These are phyloP conservation scores for Synanthedon formicaeformis DNA, from an alignment of 2,888 invertebrate species.

Conservation along the genomic window DNA sequence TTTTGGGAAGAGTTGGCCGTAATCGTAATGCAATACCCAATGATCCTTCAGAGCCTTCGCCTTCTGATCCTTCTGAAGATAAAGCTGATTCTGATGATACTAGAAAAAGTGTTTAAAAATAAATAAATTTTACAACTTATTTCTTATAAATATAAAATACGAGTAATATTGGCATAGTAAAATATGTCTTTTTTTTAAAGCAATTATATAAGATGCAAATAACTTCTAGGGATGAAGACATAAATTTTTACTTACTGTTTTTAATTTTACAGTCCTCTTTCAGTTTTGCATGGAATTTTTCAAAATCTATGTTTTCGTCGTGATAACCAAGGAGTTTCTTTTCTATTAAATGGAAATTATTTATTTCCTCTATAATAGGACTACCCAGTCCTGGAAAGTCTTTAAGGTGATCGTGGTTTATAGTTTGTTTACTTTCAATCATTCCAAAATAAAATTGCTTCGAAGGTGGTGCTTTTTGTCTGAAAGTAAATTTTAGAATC, in stretches of 20 bases:
- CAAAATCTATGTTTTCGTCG: conserved; percentile 51
- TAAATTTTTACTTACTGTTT: conserved; percentile 33
- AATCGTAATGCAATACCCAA: conserved; percentile 79
- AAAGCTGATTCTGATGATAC: conserved; percentile 71
- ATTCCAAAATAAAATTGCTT: conserved; percentile 84
- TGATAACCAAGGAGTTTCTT: conserved; percentile 55
- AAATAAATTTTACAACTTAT: no score
- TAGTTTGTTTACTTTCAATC: conserved; percentile 67
- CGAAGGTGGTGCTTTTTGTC: conserved; percentile 43
- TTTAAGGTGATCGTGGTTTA: conserved; percentile 40
- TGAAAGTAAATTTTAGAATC: no score
- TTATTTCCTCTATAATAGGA: conserved; percentile 58
- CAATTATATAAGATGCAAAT: no score
- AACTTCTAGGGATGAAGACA: no score
- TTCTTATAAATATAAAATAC: no score
- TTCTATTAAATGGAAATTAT: conserved; percentile 57
- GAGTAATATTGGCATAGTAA: no score
- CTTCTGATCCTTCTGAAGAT: conserved; percentile 66
- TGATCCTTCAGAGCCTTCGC: conserved; percentile 55
- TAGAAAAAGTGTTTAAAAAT: conserved; percentile 5
- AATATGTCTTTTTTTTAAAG: no score
- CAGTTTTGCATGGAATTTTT: conserved; percentile 50
- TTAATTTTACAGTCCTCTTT: conserved; percentile 47
- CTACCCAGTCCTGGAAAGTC: conserved; percentile 60
- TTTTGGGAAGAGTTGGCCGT: conserved; percentile 83